phyloP scores from a whole-genome alignment of 2,888 invertebrate species.

The Luperina nickerlii region DNA sequence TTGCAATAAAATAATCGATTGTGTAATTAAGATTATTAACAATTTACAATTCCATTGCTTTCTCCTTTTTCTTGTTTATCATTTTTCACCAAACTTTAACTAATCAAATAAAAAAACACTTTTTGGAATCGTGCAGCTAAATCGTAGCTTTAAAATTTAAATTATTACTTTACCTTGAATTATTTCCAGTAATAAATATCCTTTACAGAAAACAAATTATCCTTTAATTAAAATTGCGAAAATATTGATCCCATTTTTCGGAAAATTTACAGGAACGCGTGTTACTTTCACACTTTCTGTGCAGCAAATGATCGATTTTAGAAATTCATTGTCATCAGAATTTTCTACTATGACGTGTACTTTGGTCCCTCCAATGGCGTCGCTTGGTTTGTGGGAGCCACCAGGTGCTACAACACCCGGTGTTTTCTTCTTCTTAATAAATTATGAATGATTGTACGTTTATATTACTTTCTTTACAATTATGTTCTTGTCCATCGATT shows the following conservation, averaged over 20 bases:
- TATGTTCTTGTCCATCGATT: slow-evolving; percentile 66
- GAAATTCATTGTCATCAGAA: slow-evolving; percentile 73
- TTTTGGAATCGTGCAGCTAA: background rate
- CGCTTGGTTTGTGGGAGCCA: slow-evolving; percentile 73
- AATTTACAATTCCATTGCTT: background rate
- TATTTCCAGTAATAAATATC: slow-evolving; percentile 22
- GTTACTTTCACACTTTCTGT: slow-evolving; percentile 64
- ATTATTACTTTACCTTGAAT: slow-evolving; percentile 58
- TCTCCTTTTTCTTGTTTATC: too few species aligned
- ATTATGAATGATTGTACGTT: slow-evolving; percentile 78
- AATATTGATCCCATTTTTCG: slow-evolving; percentile 31
- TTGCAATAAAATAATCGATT: slow-evolving; percentile 36
- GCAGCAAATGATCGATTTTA: slow-evolving; percentile 80
- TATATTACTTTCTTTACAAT: slow-evolving; percentile 63
- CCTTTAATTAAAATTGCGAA: slow-evolving; percentile 14
- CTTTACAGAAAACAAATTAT: slow-evolving; percentile 8
- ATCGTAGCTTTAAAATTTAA: background rate
- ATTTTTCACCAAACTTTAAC: background rate
- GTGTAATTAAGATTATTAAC: slow-evolving; percentile 16
- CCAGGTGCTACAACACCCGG: slow-evolving; percentile 78
- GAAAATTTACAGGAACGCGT: slow-evolving; percentile 65
- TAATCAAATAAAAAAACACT: background rate
- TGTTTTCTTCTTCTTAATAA: slow-evolving; percentile 76
- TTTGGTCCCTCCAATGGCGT: slow-evolving; percentile 77
- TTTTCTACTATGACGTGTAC: slow-evolving; percentile 79